Conservation (phyloP, 2,888 invertebrate genomes). For the Minunthozetes semirufus region DNA sequence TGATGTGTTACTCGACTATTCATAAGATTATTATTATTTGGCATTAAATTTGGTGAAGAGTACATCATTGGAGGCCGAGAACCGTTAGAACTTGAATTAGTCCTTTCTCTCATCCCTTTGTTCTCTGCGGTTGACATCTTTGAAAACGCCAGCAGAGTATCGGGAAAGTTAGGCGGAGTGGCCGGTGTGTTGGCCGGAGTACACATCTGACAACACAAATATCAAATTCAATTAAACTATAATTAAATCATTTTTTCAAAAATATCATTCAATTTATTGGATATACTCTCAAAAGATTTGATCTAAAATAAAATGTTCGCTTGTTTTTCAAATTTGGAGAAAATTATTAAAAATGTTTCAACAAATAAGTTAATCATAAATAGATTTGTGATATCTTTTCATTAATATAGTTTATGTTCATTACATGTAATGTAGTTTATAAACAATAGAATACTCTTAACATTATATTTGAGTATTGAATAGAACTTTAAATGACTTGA, state of each 20-base stretch:
- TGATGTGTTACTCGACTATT: conserved; percentile 14
- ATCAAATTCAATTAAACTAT: neutral
- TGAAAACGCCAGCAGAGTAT: conserved; percentile 77
- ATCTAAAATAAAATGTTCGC: too few species aligned
- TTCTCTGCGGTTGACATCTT: conserved; percentile 54
- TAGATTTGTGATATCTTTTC: too few species aligned
- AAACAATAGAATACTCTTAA: too few species aligned
- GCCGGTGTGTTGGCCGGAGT: conserved; percentile 91
- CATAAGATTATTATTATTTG: conserved; percentile 11
- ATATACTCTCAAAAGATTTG: too few species aligned
- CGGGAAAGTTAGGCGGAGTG: conserved; percentile 88
- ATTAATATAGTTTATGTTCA: too few species aligned
- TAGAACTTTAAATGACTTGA: too few species aligned
- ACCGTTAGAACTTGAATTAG: conserved; percentile 7
- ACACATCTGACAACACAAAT: conserved; percentile 54
- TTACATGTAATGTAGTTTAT: too few species aligned
- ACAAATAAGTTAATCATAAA: too few species aligned
- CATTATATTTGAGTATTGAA: too few species aligned
- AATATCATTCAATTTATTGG: too few species aligned
- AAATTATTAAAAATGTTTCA: too few species aligned
- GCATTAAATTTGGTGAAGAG: conserved; percentile 1
- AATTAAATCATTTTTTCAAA: neutral
- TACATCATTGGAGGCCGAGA: neutral
- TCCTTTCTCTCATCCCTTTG: conserved; percentile 16
- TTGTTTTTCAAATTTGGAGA: too few species aligned